phyloP scores from a whole-genome alignment of 92 coral and sea anemone genomes.

The Nematostella vectensis region DNA sequence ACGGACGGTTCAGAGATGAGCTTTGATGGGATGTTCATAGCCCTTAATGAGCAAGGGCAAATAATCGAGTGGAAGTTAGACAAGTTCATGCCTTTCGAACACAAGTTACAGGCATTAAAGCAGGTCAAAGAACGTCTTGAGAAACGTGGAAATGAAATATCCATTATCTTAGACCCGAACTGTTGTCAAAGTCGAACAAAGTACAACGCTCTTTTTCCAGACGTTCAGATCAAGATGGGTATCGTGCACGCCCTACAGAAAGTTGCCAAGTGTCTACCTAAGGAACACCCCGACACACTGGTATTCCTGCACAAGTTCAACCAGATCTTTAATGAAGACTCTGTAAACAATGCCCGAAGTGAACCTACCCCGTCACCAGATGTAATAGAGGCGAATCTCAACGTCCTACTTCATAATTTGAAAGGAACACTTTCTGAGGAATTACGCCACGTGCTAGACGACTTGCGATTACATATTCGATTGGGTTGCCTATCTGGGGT shows the following conservation, averaged over 20 bases:
- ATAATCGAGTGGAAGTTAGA: conserved; percentile 36
- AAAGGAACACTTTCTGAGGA: conserved; percentile 16
- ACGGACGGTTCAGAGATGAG: conserved; percentile 26
- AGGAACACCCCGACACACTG: conserved; percentile 25
- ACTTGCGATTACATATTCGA: conserved; percentile 21
- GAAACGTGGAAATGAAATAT: conserved; percentile 16
- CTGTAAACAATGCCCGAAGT: conserved; percentile 11
- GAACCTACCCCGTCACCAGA: conserved; percentile 16
- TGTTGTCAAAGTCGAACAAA: conserved; percentile 30
- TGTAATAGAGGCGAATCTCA: conserved; percentile 28
- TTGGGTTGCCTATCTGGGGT: conserved; percentile 33
- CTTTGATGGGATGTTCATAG: conserved; percentile 53
- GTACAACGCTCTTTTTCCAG: conserved; percentile 31
- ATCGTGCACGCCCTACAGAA: conserved; percentile 43
- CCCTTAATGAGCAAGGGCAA: conserved; percentile 38
- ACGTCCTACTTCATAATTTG: conserved; percentile 17
- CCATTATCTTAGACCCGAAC: conserved; percentile 32
- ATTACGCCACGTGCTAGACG: conserved; percentile 14
- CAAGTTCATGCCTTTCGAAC: conserved; percentile 19
- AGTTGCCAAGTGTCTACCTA: conserved; percentile 25
- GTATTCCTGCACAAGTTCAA: conserved; percentile 21
- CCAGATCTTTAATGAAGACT: conserved; percentile 13
- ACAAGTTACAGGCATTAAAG: conserved; percentile 18
- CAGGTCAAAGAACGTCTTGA: conserved; percentile 28
- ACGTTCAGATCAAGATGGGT: conserved; percentile 43